Conservation (phyloP, 2,888 invertebrate species). For the Gisinianus flammeolus region DNA sequence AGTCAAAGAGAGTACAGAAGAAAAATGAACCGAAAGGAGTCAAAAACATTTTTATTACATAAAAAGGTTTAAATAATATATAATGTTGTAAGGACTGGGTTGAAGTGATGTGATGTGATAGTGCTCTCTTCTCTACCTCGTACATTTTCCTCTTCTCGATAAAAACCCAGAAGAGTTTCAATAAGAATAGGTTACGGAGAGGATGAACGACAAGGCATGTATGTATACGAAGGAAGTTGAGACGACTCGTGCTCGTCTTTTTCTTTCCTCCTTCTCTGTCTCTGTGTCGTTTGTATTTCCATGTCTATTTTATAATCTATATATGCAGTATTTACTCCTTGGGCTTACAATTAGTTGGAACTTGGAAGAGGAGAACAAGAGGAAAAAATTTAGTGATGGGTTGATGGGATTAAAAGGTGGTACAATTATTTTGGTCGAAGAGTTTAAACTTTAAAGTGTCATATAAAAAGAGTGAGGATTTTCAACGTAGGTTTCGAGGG, state of each 20-base stretch:
- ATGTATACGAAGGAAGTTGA: neutral
- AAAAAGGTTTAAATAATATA: constrained; percentile 14
- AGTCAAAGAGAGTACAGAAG: neutral
- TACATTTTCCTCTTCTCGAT: too few species aligned
- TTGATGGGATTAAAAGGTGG: constrained; percentile 32
- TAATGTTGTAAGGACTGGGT: neutral
- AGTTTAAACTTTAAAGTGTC: constrained; percentile 31
- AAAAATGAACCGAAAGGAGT: neutral
- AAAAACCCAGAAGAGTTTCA: neutral
- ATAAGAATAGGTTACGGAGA: constrained; percentile 9
- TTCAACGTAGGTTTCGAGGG: neutral
- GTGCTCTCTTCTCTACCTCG: too few species aligned
- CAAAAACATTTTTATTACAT: constrained; percentile 11
- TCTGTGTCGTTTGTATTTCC: too few species aligned
- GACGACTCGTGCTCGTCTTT: neutral
- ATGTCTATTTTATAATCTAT: constrained; percentile 3
- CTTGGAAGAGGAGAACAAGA: neutral
- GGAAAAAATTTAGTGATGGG: constrained; percentile 17
- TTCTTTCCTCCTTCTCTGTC: too few species aligned
- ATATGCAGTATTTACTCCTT: neutral
- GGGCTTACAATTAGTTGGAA: neutral
- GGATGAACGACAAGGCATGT: neutral
- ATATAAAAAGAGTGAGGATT: constrained; percentile 24
- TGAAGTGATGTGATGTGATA: too few species aligned
- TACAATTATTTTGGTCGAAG: constrained; percentile 38